These are phyloP conservation scores for Subacronicta megacephala DNA, from an alignment of 2,888 invertebrate species.

Conservation along the genomic window DNA sequence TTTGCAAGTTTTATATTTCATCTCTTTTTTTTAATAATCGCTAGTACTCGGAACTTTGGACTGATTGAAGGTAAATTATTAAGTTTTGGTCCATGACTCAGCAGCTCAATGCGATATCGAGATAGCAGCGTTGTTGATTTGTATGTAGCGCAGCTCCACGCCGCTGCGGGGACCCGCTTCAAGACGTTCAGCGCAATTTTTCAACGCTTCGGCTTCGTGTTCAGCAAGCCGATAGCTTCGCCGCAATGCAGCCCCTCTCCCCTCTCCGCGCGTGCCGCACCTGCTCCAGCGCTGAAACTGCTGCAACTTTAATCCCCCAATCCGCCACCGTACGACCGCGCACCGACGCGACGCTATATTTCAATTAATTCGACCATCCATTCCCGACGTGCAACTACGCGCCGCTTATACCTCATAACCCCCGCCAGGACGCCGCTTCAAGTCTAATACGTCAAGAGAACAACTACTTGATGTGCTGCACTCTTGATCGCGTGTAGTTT, in stretches of 20 bases:
- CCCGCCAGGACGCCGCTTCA: constrained; percentile 60
- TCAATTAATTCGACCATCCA: constrained; percentile 87
- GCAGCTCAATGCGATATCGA: constrained; percentile 40
- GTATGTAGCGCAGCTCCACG: constrained; percentile 80
- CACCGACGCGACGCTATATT: constrained; percentile 85
- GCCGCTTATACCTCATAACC: constrained; percentile 76
- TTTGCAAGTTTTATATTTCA: constrained; percentile 5
- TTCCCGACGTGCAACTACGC: constrained; percentile 78
- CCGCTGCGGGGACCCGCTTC: constrained; percentile 76
- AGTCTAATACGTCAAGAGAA: constrained; percentile 60
- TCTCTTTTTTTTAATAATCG: constrained; percentile 11
- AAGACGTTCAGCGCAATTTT: constrained; percentile 87
- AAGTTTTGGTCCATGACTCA: constrained; percentile 47
- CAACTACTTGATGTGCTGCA: constrained; percentile 59
- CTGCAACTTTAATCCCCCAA: constrained; percentile 87
- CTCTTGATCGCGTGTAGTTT: constrained; percentile 22
- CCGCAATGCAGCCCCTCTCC: constrained; percentile 68
- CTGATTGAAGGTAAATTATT: constrained; percentile 47
- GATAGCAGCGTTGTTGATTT: constrained; percentile 67
- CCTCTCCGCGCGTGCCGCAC: constrained; percentile 65
- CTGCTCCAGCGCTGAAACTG: constrained; percentile 79
- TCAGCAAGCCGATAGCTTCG: constrained; percentile 77
- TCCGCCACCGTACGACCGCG: constrained; percentile 82
- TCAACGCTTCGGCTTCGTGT: constrained; percentile 85
- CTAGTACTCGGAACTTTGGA: constrained; percentile 26